Base-by-base conservation (phyloP, 2,888 invertebrate species). In the Acronicta aceris region DNA sequence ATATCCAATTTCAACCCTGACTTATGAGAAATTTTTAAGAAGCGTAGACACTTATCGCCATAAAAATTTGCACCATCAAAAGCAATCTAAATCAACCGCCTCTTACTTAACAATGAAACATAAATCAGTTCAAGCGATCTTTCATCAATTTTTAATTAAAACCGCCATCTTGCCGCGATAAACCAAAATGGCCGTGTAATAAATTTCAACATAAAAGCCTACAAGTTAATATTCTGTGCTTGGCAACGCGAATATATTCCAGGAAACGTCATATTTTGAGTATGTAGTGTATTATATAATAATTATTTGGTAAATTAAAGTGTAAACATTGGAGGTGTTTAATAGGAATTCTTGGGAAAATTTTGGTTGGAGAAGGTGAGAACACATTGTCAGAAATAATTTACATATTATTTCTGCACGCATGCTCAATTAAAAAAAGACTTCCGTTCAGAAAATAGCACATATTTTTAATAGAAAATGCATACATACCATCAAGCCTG, bases 61-160 rank as follows among this genome's bases (percentile, higher is more conserved):
- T 13, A 41, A 52, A 53, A n/a, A 38, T n/a, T 10, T 1, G 5
- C 3, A 36, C 15, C 21, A 16, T 33, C 41, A 30, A 71, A 55
- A 53, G 16, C 13, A 38, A 36, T 38, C 16, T 36, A 40, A 48
- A 41, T 54, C 15, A 49, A 41, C 43, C 16, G 21, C 16, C 43
- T 49, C 10, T 13, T 43, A 55, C 15, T 16, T 40, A 54, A 73
- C 7, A 51, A 48, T 21, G 27, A 50, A 27, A 38, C 54, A 66
- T 78, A 77, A 81, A 77, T 77, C 78, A 71, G 48, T 58, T 59
- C 21, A 68, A 48, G 50, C 67, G 64, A 63, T 65, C 56, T 76
- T 75, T 75, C 74, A 82, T 85, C 67, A 79, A 83, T 85, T 79
- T 81, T 81, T 83, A 82, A 86, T 85, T 85, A 76, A 81, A 81